Conservation (phyloP, 1,140 invertebrate genomes). For the Zelostemma sp. region DNA sequence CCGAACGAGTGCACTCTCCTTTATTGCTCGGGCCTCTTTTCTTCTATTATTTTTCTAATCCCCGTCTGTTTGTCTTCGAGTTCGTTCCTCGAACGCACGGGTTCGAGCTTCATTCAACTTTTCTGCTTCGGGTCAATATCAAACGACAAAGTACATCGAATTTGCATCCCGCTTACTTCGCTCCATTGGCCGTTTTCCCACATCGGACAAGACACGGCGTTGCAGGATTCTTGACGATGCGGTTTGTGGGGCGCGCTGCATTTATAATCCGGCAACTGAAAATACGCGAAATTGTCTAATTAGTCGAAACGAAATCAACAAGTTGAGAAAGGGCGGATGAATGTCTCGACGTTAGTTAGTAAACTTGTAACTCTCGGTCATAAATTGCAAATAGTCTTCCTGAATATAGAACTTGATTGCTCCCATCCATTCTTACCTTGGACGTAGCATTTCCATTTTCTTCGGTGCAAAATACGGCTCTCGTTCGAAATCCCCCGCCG, state of each 20-base stretch:
- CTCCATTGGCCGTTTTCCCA: constrained; percentile 90
- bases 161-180: too few species aligned
- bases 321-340: constrained; percentile 26
- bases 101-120: too few species aligned
- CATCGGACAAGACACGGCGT: constrained; percentile 83
- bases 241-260: constrained; percentile 81
- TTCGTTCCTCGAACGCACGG: constrained; percentile 15
- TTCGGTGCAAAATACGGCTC: constrained; percentile 85
- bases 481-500: constrained; percentile 81
- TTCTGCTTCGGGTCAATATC: too few species aligned
- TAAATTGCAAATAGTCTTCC: constrained; percentile 42
- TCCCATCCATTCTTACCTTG: constrained; percentile 72
- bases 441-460: constrained; percentile 76
- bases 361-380: constrained; percentile 40
- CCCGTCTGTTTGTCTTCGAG: constrained; percentile 30
- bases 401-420: constrained; percentile 38
- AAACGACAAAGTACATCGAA: too few species aligned
- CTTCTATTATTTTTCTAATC: constrained; percentile 43
- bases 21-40: constrained; percentile 44
- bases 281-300: constrained; percentile 32
- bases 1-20: constrained; percentile 47
- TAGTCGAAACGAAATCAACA: constrained; percentile 30
- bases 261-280: constrained; percentile 79
- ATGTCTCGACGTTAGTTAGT: constrained; percentile 43
- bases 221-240: constrained; percentile 83